These are phyloP conservation scores for Limulus polyphemus DNA, from an alignment of 2,888 invertebrate genomes.

Conservation along the genomic window DNA sequence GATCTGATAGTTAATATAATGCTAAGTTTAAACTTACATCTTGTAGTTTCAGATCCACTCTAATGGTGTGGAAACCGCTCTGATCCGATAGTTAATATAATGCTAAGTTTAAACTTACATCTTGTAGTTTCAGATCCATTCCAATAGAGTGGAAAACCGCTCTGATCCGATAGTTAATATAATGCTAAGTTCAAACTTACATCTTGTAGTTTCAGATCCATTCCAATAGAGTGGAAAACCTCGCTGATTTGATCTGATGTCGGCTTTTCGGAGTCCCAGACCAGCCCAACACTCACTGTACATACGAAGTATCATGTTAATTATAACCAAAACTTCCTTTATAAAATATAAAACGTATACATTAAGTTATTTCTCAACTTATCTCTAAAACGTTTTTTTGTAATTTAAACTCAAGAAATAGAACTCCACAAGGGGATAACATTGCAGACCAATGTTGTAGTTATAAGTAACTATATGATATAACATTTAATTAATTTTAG, in stretches of 20 bases:
- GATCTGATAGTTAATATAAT: slow-evolving; percentile 53
- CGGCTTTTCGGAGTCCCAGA: slow-evolving; percentile 91
- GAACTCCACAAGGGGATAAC: no score
- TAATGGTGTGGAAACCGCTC: no score
- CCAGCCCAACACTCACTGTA: slow-evolving; percentile 74
- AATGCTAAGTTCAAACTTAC: slow-evolving; percentile 33
- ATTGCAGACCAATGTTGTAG: no score
- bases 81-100: no score
- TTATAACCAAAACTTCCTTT: no score
- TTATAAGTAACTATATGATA: no score
- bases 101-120: slow-evolving; percentile 42
- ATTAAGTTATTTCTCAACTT: no score
- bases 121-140: slow-evolving; percentile 70
- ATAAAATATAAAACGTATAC: slow-evolving; percentile 12
- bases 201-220: slow-evolving; percentile 65
- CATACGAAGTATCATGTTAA: no score
- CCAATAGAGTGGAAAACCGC: slow-evolving; percentile 79
- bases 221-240: slow-evolving; percentile 76
- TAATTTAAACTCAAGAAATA: no score
- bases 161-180: slow-evolving; percentile 60
- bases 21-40: slow-evolving; percentile 40
- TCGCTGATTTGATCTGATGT: slow-evolving; percentile 81
- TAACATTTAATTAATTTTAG: no score
- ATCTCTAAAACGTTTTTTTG: no score
- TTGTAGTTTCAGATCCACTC: slow-evolving; percentile 51